Conservation (phyloP, 2,888 invertebrate genomes). For the Eilema griseolum region DNA sequence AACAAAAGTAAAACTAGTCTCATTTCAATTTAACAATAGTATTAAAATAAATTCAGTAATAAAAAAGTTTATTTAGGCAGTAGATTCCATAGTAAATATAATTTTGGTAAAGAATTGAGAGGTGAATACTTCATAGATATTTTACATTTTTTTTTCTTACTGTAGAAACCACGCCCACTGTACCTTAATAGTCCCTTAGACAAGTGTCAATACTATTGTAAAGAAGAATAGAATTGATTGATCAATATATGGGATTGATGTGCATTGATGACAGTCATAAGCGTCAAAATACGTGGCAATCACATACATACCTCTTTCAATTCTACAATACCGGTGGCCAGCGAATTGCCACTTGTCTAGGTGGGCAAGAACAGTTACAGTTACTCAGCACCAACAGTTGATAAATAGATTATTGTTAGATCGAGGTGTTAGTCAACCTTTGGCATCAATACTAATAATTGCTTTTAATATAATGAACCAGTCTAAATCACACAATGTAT, state of each 20-base stretch:
- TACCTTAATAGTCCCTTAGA: conserved; percentile 2
- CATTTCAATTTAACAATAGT: conserved; percentile 7
- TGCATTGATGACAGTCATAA: too few species aligned
- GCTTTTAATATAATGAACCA: conserved; percentile 31
- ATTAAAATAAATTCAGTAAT: conserved; percentile 16
- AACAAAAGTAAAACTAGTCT: conserved; percentile 10
- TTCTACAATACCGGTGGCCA: too few species aligned
- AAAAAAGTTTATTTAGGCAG: neutral
- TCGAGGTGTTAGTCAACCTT: conserved; percentile 53
- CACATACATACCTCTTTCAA: too few species aligned
- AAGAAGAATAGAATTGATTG: too few species aligned
- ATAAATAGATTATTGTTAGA: conserved; percentile 23
- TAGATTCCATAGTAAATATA: neutral
- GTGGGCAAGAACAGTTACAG: conserved; percentile 12
- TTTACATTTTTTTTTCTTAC: conserved; percentile 4
- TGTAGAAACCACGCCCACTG: conserved; percentile 22
- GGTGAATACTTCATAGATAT: neutral
- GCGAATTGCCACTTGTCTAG: too few species aligned
- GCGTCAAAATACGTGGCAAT: too few species aligned
- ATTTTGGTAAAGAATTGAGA: neutral
- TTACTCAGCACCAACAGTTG: conserved; percentile 42
- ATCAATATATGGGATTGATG: too few species aligned
- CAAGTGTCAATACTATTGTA: too few species aligned
- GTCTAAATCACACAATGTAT: conserved; percentile 30
- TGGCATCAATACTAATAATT: conserved; percentile 49